Evolutionary conservation across 2,888 invertebrate genomes (phyloP).

Genomic region (Graphium colonna): DNA sequence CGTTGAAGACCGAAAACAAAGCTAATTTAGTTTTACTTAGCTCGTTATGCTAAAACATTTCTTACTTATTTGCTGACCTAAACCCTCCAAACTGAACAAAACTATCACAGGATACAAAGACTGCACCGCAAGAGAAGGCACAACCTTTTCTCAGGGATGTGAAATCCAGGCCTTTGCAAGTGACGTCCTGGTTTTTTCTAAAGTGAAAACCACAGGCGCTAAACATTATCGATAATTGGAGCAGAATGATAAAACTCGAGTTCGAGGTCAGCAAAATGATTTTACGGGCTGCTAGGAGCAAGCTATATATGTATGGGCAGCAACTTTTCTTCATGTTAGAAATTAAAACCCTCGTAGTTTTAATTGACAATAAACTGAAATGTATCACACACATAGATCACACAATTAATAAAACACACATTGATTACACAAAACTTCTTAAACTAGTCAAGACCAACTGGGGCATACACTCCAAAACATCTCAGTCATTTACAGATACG

Average conservation of each 20-base stretch:
- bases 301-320: slow-evolving; percentile 4
- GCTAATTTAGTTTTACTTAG: too few relatives aligned
- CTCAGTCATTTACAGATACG: slow-evolving; percentile 18
- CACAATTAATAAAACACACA: slow-evolving; percentile 10
- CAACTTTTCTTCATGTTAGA: too few relatives aligned
- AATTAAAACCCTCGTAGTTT: too few relatives aligned
- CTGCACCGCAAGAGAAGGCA: too few relatives aligned
- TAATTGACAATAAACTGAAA: background rate
- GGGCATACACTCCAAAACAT: slow-evolving; percentile 17
- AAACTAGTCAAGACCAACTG: slow-evolving; percentile 1
- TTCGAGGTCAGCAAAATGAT: too few relatives aligned
- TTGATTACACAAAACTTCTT: slow-evolving; percentile 4
- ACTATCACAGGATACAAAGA: too few relatives aligned
- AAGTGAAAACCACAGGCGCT: background rate
- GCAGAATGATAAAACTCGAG: slow-evolving; percentile 14
- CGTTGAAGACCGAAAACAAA: too few relatives aligned
- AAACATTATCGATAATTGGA: slow-evolving; percentile 8
- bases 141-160: background rate
- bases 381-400: slow-evolving; percentile 9
- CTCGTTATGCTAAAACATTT: too few relatives aligned
- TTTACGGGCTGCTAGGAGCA: slow-evolving; percentile 7
- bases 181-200: slow-evolving; percentile 25
- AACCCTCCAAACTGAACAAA: background rate
- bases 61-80: too few relatives aligned
- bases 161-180: slow-evolving; percentile 10